Evolutionary conservation across 1,140 invertebrate genomes (phyloP).

Genomic region (Drosophila subpulchrella): DNA sequence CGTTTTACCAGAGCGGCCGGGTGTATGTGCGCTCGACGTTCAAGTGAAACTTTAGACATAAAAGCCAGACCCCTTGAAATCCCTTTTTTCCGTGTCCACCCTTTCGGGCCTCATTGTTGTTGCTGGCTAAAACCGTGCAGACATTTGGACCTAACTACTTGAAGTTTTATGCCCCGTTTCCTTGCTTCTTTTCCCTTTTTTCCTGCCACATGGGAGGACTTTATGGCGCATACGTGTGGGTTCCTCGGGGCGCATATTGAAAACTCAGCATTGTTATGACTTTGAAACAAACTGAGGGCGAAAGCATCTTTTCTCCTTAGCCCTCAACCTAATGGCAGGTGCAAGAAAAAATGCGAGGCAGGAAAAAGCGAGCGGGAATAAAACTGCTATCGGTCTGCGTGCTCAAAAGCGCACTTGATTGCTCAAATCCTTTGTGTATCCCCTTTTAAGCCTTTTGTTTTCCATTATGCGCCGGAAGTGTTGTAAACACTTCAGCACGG

Average conservation of each 20-base stretch:
- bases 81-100: conserved; percentile 26
- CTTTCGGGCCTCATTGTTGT: conserved; percentile 47
- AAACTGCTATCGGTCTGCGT: conserved; percentile 64
- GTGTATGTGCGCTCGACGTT: conserved; percentile 14
- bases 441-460: conserved; percentile 81
- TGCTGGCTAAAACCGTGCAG: conserved; percentile 62
- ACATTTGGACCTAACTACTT: conserved; percentile 74
- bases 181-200: conserved; percentile 28
- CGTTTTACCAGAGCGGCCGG: conserved; percentile 2
- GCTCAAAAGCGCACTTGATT: conserved; percentile 80
- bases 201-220: conserved; percentile 25
- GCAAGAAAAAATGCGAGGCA: conserved; percentile 37
- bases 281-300: conserved; percentile 54
- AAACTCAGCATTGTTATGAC: conserved; percentile 79
- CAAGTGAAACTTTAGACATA: conserved; percentile 74
- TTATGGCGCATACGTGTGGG: conserved; percentile 72
- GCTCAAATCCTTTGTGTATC: conserved; percentile 82
- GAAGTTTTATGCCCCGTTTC: conserved; percentile 69
- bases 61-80: conserved; percentile 47
- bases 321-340: conserved; percentile 67
- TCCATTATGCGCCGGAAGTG: conserved; percentile 81
- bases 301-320: conserved; percentile 25
- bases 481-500: conserved; percentile 74
- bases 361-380: conserved; percentile 44
- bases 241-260: conserved; percentile 63